A percentile compares a stretch with the other conserved stretches of the same genome.
Evolutionary conservation across 2,888 invertebrate genomes (phyloP).

Genomic region (Tholera decimalis): DNA sequence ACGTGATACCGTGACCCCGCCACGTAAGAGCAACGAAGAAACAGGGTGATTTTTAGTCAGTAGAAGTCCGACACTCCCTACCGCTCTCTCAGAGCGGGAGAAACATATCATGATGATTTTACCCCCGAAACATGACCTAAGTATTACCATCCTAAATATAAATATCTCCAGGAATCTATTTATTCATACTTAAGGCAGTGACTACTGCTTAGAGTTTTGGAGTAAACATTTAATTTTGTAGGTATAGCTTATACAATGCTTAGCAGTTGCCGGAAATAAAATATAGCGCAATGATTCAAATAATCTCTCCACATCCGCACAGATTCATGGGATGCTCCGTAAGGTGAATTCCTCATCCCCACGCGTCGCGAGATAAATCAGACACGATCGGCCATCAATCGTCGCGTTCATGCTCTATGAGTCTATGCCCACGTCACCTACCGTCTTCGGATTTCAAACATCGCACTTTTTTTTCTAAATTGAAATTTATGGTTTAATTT

Average conservation of each 20-base stretch:
- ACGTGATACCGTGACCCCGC: no score
- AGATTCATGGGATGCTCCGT: constrained; percentile 38
- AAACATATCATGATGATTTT: no score
- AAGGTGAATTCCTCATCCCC: constrained; percentile 39
- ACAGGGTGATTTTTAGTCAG: no score
- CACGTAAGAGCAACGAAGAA: no score
- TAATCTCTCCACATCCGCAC: constrained; percentile 21
- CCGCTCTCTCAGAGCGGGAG: no score
- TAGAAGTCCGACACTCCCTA: no score
- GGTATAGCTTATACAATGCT: constrained; percentile 1
- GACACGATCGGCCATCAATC: constrained; percentile 51
- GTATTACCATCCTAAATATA: no score
- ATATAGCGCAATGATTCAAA: constrained; percentile 25
- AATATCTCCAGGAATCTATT: no score
- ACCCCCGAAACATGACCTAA: no score
- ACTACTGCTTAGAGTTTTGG: no score
- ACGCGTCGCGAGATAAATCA: constrained; percentile 48
- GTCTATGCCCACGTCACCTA: constrained; percentile 41
- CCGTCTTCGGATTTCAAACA: constrained; percentile 28
- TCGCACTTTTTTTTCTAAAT: constrained; percentile 29
- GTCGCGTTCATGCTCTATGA: constrained; percentile 50
- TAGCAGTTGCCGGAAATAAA: constrained; percentile 15
- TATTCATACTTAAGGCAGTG: background rate
- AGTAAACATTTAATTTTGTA: no score
- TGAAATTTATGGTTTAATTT: constrained; percentile 19